Percentiles rank a stretch among this genome's conserved stretches.
These are phyloP conservation scores for Bos taurus DNA, from an alignment of 2,113 vertebrate species.

Conservation along the genomic window DNA sequence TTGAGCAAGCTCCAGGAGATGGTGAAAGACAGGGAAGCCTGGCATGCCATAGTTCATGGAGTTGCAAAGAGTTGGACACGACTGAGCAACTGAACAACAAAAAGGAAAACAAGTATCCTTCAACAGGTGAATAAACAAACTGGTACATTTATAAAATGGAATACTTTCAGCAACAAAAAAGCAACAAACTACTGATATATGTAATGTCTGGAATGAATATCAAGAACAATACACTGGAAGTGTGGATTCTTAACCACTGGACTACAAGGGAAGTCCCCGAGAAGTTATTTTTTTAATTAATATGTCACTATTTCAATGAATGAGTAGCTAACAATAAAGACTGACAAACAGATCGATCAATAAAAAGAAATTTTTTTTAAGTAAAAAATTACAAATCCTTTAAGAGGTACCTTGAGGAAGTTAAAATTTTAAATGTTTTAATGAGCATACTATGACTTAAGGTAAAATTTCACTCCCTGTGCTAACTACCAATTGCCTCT, in stretches of 20 bases:
- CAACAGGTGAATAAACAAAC: slow-evolving; percentile 1
- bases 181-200: background rate
- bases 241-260: background rate
- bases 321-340: background rate
- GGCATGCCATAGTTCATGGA: background rate
- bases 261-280: background rate
- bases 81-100: background rate
- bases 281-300: background rate
- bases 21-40: background rate
- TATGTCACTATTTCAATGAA: background rate
- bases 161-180: background rate
- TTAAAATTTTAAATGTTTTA: background rate
- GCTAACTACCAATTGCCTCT: background rate
- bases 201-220: background rate
- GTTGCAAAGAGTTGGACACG: background rate
- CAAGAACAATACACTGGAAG: background rate
- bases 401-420: background rate
- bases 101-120: background rate
- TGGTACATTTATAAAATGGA: background rate
- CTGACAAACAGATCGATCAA: background rate
- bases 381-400: background rate
- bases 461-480: background rate
- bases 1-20: background rate
- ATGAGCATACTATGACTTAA: background rate
- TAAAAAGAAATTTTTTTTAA: background rate